Evolutionary conservation across 2,797 vertebrate species (phyloP), one percentile per base, ranked within the genome.

Genomic region (Pseudochirops cupreus): DNA sequence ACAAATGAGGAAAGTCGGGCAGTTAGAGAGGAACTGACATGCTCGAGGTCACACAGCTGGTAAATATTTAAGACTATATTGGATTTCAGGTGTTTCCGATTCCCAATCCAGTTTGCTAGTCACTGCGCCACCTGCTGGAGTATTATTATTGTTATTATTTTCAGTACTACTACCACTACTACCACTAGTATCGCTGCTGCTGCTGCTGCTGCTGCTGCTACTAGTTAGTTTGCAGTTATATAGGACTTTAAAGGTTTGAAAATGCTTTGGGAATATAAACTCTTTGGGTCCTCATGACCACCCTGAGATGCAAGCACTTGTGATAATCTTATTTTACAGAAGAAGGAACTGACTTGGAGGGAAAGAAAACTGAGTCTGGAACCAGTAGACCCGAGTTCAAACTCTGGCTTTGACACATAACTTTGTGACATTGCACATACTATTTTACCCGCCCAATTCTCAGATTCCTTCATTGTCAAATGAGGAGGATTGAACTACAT

Each of bases 131-230:
- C 74, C 39, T 87, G 11, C 21, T 87, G 39, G 39, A 28, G 6
- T 58, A 9, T 6, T 28, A 28, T 5, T 1, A 9, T 46, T 82
- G 28, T 28, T 58, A 29, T 7, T 3, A 58, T 5, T 7, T 56
- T 6, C 21, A 21, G 18, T 1, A 5, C 56, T 56, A 24, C 56
- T 56, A 1, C 18, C 4, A 56, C 16, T 39, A 26, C 24, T 46
- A 24, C 39, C 24, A 46, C 62, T n/a, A 2, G 5, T 5, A 10
- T 1, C 0, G 1, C 16, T 56, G 2, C 13, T 16, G 2, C 55
- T 56, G 18, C 56, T 56, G 18, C 56, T 56, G 56, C 56, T 56
- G 56, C 56, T 56, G 0, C 6, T 39, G 9, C 11, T 18, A 16
- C 33, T 14, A 33, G 12, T 31, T 46, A 46, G 7, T 2, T 26